Conservation (phyloP, 2,888 invertebrate genomes). For the Altica lythri region DNA sequence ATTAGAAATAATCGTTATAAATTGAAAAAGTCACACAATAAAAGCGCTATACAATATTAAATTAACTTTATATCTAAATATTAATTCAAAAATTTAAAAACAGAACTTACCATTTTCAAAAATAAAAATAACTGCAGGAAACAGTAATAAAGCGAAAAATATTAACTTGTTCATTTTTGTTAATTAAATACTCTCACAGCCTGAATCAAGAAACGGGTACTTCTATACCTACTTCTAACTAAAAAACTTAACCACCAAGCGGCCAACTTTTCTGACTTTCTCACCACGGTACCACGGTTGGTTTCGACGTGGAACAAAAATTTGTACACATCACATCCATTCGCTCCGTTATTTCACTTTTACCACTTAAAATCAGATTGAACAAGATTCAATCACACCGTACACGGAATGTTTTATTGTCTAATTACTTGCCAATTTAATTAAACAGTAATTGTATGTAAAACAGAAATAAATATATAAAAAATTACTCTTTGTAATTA, state of each 20-base stretch:
- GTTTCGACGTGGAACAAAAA: slow-evolving; percentile 24
- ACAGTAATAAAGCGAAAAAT: slow-evolving; percentile 67
- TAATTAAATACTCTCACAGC: slow-evolving; percentile 11
- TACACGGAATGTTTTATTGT: too few species aligned
- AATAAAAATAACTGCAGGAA: slow-evolving; percentile 74
- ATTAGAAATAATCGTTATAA: too few species aligned
- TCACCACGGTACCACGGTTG: slow-evolving; percentile 8
- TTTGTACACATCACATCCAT: slow-evolving; percentile 22
- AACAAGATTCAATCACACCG: too few species aligned
- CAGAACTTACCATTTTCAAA: slow-evolving; percentile 71
- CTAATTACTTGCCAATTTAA: too few species aligned
- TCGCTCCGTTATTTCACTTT: slow-evolving; percentile 7
- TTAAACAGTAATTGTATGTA: too few species aligned
- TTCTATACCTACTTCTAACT: neutral
- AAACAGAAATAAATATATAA: too few species aligned
- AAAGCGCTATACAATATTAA: too few species aligned
- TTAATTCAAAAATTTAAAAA: slow-evolving; percentile 8
- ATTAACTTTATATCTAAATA: too few species aligned
- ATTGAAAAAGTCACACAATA: too few species aligned
- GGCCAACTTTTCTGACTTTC: slow-evolving; percentile 11
- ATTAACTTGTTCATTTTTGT: slow-evolving; percentile 70
- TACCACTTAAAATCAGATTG: neutral
- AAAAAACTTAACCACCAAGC: neutral
- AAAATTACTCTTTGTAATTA: too few species aligned
- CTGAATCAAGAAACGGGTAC: slow-evolving; percentile 1